Evolutionary conservation across 2,113 vertebrate species (phyloP).

Genomic region (Dissostichus mawsoni): DNA sequence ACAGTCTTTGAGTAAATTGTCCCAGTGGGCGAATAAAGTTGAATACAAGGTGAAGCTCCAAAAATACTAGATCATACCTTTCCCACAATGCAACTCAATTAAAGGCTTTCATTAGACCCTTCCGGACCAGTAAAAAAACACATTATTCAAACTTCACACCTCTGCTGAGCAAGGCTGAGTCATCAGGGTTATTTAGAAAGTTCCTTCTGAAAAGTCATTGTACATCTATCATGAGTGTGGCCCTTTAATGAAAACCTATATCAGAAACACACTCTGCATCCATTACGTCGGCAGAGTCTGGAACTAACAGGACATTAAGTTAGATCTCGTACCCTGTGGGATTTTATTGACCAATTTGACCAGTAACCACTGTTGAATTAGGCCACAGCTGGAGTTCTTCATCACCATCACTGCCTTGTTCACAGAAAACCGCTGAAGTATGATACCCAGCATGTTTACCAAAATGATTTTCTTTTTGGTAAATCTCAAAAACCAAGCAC

Average conservation of each 20-base stretch:
- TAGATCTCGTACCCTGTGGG: not conserved
- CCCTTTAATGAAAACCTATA: not conserved
- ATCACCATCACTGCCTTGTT: conserved; percentile 6
- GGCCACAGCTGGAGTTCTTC: not conserved
- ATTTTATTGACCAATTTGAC: not conserved
- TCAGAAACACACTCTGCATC: not conserved
- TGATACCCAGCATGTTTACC: not conserved
- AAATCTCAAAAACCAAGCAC: not conserved
- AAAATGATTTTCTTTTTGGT: not conserved
- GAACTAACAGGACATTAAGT: not conserved
- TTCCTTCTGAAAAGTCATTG: not conserved
- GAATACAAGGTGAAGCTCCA: not conserved
- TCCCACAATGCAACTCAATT: conserved; percentile 1
- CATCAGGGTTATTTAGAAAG: not conserved
- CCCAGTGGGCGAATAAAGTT: not conserved
- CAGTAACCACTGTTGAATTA: not conserved
- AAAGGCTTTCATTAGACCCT: not conserved
- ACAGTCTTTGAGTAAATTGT: too few relatives aligned
- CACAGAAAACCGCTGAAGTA: not conserved
- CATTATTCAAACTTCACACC: not conserved
- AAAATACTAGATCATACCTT: not conserved
- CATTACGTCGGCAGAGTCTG: not conserved
- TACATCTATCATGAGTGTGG: not conserved
- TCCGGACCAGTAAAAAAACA: not conserved
- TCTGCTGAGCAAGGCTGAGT: not conserved